Base-by-base conservation (phyloP, 53 echinoderm and acorn worm species). In the Patiria pectinifera region DNA sequence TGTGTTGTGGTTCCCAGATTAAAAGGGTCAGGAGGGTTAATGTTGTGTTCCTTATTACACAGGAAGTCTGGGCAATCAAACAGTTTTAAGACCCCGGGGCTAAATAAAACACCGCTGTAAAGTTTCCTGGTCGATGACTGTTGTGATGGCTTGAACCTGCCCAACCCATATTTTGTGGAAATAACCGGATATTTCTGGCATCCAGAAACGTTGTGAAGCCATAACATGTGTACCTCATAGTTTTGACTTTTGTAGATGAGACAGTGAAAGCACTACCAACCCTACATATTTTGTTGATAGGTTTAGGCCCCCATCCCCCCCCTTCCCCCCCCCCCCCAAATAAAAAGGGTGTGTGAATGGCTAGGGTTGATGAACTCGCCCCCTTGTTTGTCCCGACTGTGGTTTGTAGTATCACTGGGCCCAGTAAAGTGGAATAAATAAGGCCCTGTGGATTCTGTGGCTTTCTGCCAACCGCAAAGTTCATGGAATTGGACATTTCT, bases 21-120 rank as follows among this genome's bases (percentile, higher is more conserved):
- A 16, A 24, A 14, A 12, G 44, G 87, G 87, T 76, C 77, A 87
- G 76, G 53, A 87, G 53, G 87, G 61, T 87, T 78, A 77, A 77
- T 87, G 45, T 87, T 48, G 48, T 77, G 48, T 44, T 77, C 77
- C 87, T 76, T 48, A 22, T 77, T 18, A 25, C 78, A 87, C 87
- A 87, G 87, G 87, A 87, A 87, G 87, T 78, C 44, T 74, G 25
- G 70, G 69, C 45, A 70, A 70, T 45, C 45, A 85, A 45, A 62
- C 35, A 4, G 9, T 22, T 79, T 45, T 45, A 79, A 79, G 11
- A 79, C 74, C 22, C 10, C 24, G 6, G 74, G 74, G 74, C 74
- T 21, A 74, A 74, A 10, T 74, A 18, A 74, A 0, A n/a, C 22
- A 24, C 6, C n/a, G 16, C 74, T 22, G 18, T 24, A 16, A 16